These are phyloP conservation scores for Ctenicera cuprea DNA, from an alignment of 2,888 invertebrate genomes.

Conservation along the genomic window DNA sequence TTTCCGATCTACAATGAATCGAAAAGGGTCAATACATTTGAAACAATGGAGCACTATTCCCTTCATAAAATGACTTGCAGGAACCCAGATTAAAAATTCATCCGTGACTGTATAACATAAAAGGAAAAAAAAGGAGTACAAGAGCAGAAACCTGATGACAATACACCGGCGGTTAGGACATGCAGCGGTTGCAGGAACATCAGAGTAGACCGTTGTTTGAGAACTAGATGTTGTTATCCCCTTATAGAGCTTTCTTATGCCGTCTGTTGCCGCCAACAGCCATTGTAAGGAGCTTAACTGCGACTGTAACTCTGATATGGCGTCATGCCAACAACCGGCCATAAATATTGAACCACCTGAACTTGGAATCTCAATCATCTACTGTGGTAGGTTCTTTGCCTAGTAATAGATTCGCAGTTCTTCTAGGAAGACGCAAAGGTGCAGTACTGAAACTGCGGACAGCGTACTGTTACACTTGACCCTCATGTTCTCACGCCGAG, in stretches of 20 bases:
- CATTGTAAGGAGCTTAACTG: slow-evolving; percentile 51
- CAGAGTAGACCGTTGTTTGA: slow-evolving; percentile 48
- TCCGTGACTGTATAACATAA: slow-evolving; percentile 46
- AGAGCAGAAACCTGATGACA: slow-evolving; percentile 49
- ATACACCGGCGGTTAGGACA: slow-evolving; percentile 47
- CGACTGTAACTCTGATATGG: slow-evolving; percentile 54
- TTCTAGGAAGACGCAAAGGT: slow-evolving; percentile 55
- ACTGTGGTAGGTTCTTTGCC: slow-evolving; percentile 38
- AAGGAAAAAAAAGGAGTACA: slow-evolving; percentile 43
- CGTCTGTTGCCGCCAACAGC: slow-evolving; percentile 52
- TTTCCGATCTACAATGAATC: slow-evolving; percentile 9
- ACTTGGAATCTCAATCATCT: slow-evolving; percentile 55
- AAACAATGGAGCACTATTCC: slow-evolving; percentile 32
- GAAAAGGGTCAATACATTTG: slow-evolving; percentile 23
- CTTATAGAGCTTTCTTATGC: slow-evolving; percentile 50
- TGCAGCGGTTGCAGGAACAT: slow-evolving; percentile 51
- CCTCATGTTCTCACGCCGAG: slow-evolving; percentile 6
- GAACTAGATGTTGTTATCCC: slow-evolving; percentile 52
- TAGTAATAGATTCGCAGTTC: slow-evolving; percentile 28
- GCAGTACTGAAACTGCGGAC: slow-evolving; percentile 39
- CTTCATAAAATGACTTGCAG: slow-evolving; percentile 31
- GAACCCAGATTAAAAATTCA: slow-evolving; percentile 23
- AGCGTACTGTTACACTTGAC: slow-evolving; percentile 43
- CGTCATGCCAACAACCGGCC: slow-evolving; percentile 56
- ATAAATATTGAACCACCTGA: slow-evolving; percentile 57